Base-by-base conservation (phyloP, 2,113 vertebrate species). In the Pelvicachromis taeniatus region DNA sequence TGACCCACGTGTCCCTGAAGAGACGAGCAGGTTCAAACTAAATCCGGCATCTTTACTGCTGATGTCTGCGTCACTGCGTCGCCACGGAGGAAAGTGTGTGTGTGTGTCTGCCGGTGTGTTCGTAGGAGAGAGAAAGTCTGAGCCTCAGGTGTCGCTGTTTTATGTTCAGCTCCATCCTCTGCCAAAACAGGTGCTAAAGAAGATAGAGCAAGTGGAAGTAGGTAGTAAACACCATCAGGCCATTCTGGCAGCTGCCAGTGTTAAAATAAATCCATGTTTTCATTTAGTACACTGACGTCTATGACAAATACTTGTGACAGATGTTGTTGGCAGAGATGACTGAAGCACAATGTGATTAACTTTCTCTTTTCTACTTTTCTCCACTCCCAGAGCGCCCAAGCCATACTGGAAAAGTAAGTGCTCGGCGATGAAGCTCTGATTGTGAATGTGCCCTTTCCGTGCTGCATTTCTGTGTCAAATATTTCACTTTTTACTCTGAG, bases 361-460 rank as follows among this genome's bases (percentile, higher is more conserved):
- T 52, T 50, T 65, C 10, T 63, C 50, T 33, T 80, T 16, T 85
- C 61, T 75, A 4, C 79, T 63, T 65, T 42, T 59, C 75, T 73
- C 73, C 83, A 1, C 4, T 82, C 84, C 84, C 96, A 98, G 98
- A 97, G 94, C 77, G 96, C 96, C 83, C 96, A 97, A 90, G 97
- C 96, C 55, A 93, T 98, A 40, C 96, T 98, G 87, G 96, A 97
- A 81, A 97, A 97, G 98, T 99, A 95, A 98, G 97, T 77, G 48
- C 45, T 77, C 42, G 14, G 17, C 53, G 26, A 7, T 54, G 78
- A 78, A 54, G 29, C 48, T 38, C 16, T 68, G 38, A 55, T 12
- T 70, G 26, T 75, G 42, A 33, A 48, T 29, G 23, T 80, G n/a
- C 23, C 14, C 10, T 29, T 45, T 45, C 12, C 6, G 26, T 79